Evolutionary conservation across 2,797 vertebrate species (phyloP), one percentile per base, ranked within the genome.

Genomic region (Pipistrellus kuhlii): DNA sequence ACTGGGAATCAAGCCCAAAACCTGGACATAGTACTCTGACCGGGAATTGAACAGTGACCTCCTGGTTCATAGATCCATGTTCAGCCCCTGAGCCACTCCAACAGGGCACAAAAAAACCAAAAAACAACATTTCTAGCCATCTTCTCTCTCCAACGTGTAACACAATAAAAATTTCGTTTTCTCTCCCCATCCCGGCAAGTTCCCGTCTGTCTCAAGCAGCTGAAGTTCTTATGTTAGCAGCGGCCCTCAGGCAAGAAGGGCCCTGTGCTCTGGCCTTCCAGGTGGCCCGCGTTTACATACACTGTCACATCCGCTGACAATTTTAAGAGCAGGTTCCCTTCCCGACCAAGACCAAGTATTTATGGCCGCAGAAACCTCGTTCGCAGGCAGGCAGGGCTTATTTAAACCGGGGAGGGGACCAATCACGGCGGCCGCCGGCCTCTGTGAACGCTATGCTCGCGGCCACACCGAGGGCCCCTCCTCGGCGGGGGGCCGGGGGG

Each of bases 201-300:
- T 64, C 7, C 6, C 18, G 27, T 8, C 30, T 6, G 27, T 8
- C 30, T 6, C n/a, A 10, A 44, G 71, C 3, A 48, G 57, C 7
- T 25, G 32, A 51, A 53, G 10, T 11, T 1, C 14, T 15, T 48
- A 0, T 0, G 2, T 3, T 25, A 8, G 9, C 25, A 4, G 38
- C 0, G 69, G 55, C 13, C n/a, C 12, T 51, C 27, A 48, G 13
- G 15, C 23, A 23, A 21, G 14, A 69, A 30, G 48, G 48, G 6
- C 13, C 13, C 89, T 12, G 2, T 14, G 15, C 3, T 5, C 20
- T 12, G 14, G 66, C 41, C 73, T 81, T 71, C 48, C 64, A 2
- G 1, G 38, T 5, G 48, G 72, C 20, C 51, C 55, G 5, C 10
- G 44, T 51, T 20, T 38, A 73, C 38, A 30, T 32, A 48, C n/a